These are phyloP conservation scores for Ectemnius continuus DNA, from an alignment of 2,888 invertebrate species.

Conservation along the genomic window DNA sequence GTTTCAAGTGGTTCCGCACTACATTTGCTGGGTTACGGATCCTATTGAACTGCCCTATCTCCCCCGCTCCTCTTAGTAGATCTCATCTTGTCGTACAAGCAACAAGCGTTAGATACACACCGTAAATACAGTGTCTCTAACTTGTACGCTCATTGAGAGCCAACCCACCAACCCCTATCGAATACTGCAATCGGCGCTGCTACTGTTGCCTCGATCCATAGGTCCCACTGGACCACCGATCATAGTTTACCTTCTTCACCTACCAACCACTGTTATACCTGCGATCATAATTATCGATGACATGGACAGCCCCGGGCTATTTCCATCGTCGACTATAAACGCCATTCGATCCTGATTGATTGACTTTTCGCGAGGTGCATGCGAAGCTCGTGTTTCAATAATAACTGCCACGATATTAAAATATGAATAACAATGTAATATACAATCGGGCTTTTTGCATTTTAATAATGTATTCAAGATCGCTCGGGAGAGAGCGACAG, in stretches of 20 bases:
- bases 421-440: neutral
- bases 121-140: conserved; percentile 43
- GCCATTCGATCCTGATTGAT: too few species aligned
- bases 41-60: conserved; percentile 38
- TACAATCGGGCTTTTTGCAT: neutral
- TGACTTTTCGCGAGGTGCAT: too few species aligned
- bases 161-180: neutral
- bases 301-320: too few species aligned
- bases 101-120: conserved; percentile 33
- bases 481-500: conserved; percentile 1
- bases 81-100: conserved; percentile 36
- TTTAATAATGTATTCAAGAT: neutral
- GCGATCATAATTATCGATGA: too few species aligned
- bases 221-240: too few species aligned
- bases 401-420: too few species aligned
- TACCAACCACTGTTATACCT: too few species aligned
- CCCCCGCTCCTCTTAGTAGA: conserved; percentile 30
- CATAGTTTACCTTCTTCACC: too few species aligned
- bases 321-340: too few species aligned
- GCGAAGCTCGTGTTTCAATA: too few species aligned
- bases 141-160: conserved; percentile 44
- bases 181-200: too few species aligned
- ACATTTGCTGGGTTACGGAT: conserved; percentile 27
- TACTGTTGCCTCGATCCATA: too few species aligned
- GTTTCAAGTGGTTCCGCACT: conserved; percentile 29